Percentiles rank a stretch among this genome's conserved stretches.
Evolutionary conservation across 2,888 invertebrate genomes (phyloP).

Genomic region (Buathra laborator): DNA sequence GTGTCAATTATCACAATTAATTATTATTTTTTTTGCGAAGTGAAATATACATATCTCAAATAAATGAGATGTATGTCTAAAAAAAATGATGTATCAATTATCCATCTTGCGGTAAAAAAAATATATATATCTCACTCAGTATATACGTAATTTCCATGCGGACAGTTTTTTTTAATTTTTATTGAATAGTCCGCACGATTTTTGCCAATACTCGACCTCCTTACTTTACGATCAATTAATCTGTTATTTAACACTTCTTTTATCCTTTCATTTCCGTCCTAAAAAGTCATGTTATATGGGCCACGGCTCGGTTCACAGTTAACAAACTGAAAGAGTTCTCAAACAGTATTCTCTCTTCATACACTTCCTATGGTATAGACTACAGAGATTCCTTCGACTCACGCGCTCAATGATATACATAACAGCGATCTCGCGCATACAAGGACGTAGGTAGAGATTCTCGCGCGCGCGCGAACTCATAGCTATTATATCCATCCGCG

Average conservation of each 20-base stretch:
- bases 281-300: slow-evolving; percentile 1
- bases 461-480: not conserved
- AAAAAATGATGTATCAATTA: too few relatives aligned
- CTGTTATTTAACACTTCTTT: not conserved
- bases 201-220: too few relatives aligned
- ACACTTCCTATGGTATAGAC: not conserved
- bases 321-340: not conserved
- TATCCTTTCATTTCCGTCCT: slow-evolving; percentile 6
- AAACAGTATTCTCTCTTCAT: not conserved
- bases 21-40: too few relatives aligned
- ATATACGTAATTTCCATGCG: not conserved
- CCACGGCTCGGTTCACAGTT: not conserved
- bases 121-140: too few relatives aligned
- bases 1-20: not conserved
- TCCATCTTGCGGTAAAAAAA: too few relatives aligned
- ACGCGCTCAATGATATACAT: slow-evolving; percentile 52
- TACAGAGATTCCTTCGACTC: slow-evolving; percentile 7
- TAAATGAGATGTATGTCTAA: too few relatives aligned
- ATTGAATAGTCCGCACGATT: too few relatives aligned
- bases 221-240: slow-evolving; percentile 2
- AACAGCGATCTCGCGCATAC: slow-evolving; percentile 17
- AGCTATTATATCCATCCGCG: slow-evolving; percentile 50
- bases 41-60: too few relatives aligned
- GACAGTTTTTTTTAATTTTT: too few relatives aligned
- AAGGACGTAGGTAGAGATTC: slow-evolving; percentile 56